Base-by-base conservation (phyloP, 2,797 vertebrate species). In the Heterohyrax brucei region DNA sequence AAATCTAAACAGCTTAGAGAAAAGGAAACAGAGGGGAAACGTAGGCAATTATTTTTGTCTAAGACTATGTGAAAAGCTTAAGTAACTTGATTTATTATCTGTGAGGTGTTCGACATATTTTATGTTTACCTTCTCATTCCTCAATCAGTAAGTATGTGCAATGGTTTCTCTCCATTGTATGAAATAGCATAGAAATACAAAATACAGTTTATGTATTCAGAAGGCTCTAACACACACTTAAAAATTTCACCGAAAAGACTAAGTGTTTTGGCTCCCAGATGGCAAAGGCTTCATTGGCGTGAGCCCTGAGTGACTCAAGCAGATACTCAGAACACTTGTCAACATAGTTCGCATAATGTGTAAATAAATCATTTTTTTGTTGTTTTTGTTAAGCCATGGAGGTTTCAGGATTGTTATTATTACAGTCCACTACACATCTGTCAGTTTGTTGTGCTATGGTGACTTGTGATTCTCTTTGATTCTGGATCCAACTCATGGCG, bases 1-100 rank as follows among this genome's bases (percentile, higher is more conserved):
- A 94, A 56, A 10, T 62, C 24, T 87, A 30, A 93, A 82, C 0
- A 72, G 6, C 73, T 14, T 1, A 75, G 12, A 88, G 10, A 64
- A 56, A 90, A 64, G 18, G 22, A 48, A 96, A 86, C 1, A 5
- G 22, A 91, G 33, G 46, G 13, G n/a, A 85, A 88, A 80, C 14
- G 4, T 18, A 66, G 5, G 22, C 39, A 80, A 59, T 44, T 88
- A 59, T 76, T 96, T 93, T 94, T 18, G 81, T 48, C 9, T 75
- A 56, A 73, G 5, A 48, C 10, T 50, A 48, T 30, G n/a, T 61
- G 39, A 70, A 7, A 70, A 33, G 19, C 18, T 7, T 39, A 39
- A 19, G 16, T 70, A 70, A 7, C 3, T 72, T 72, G 22, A 64
- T 26, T 64, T 64, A 64, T 64, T 64, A 22, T 64, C 24, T 64